Evolutionary conservation across 2,888 invertebrate genomes (phyloP).

Genomic region (Pristionchus japonicus): DNA sequence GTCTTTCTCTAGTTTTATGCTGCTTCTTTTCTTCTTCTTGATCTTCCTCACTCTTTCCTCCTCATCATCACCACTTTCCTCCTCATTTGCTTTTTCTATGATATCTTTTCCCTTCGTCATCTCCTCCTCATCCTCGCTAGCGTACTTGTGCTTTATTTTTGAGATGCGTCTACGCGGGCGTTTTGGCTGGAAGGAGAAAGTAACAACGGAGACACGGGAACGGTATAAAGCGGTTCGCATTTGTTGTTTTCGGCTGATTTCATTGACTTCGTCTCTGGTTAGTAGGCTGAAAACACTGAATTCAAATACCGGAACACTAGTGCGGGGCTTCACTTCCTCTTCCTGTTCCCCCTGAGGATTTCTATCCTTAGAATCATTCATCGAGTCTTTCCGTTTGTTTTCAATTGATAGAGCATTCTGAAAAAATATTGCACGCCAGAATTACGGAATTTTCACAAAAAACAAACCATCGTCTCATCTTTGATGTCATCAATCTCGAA

Average conservation of each 20-base stretch:
- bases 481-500: neutral
- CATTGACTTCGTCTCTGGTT: neutral
- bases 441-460: neutral
- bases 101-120: too few species aligned
- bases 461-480: neutral
- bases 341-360: neutral
- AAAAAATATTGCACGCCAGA: neutral
- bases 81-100: too few species aligned
- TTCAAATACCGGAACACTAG: neutral
- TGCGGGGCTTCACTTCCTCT: neutral
- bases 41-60: neutral
- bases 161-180: neutral
- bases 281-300: neutral
- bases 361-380: neutral
- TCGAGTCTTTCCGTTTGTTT: neutral
- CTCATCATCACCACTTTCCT: too few species aligned
- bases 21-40: neutral
- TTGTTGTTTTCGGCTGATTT: too few species aligned
- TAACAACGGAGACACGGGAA: too few species aligned
- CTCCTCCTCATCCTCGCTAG: neutral
- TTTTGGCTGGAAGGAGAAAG: too few species aligned
- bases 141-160: neutral
- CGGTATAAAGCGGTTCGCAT: too few species aligned
- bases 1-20: too few species aligned
- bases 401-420: neutral